These are phyloP conservation scores for Oophaga pumilio DNA, from an alignment of 2,113 vertebrate genomes.

Conservation along the genomic window DNA sequence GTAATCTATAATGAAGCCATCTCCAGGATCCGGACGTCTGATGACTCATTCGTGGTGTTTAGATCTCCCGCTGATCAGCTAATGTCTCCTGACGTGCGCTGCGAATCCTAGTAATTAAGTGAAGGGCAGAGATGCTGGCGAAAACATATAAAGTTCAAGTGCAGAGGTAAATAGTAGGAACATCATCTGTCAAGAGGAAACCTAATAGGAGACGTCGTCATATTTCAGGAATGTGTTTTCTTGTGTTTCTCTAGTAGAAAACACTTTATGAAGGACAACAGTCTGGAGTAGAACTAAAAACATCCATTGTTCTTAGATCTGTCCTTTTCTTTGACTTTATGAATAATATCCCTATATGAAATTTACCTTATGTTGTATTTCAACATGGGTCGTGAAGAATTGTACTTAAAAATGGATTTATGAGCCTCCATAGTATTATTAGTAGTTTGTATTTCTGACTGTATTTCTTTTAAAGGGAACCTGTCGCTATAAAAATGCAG, in stretches of 20 bases:
- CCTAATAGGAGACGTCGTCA: background rate
- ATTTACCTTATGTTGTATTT: too few relatives aligned
- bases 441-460: too few relatives aligned
- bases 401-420: too few relatives aligned
- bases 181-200: background rate
- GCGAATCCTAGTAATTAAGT: constrained; percentile 25
- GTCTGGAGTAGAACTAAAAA: background rate
- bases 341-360: too few relatives aligned
- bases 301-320: too few relatives aligned
- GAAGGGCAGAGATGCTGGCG: background rate
- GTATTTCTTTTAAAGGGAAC: too few relatives aligned
- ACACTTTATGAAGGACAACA: background rate
- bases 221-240: background rate
- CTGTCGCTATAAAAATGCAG: too few relatives aligned
- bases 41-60: constrained; percentile 15
- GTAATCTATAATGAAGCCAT: background rate
- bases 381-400: too few relatives aligned
- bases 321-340: too few relatives aligned
- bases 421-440: too few relatives aligned
- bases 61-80: constrained; percentile 12
- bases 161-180: background rate
- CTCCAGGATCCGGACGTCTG: constrained; percentile 4
- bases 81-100: background rate
- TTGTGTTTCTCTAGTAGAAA: background rate
- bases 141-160: background rate